Evolutionary conservation across 2,113 vertebrate species (phyloP), one percentile per base, ranked within the genome.

Genomic region (Pachypanchax playfairii): DNA sequence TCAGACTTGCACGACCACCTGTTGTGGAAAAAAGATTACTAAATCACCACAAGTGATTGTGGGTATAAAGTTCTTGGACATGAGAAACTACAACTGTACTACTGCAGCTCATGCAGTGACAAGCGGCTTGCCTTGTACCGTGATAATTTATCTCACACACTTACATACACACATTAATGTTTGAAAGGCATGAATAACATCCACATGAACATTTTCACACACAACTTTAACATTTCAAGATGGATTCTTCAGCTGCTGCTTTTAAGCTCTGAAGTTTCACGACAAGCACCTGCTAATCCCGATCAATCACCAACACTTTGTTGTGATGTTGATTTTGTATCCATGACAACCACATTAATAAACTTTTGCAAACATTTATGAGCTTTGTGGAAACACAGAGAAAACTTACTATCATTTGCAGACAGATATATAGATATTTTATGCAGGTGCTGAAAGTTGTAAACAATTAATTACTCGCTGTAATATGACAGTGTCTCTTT

Each of bases 21-120:
- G 74, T 49, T 75, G 59, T 72, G 59, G 59, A 50, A 62, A 50
- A 67, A 54, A 49, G 24, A 65, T 64, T 55, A 42, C 77, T 62
- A 54, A 51, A 83, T 65, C 52, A 69, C 25, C 52, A 22, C 22
- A 52, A 24, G 42, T 65, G 56, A 57, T 44, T 78, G 33, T 35
- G 56, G 78, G 57, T 71, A 43, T 65, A 38, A 14, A 39, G 53
- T 53, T 58, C 73, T 47, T 13, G 22, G 46, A 43, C 38, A 44
- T 73, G 75, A 76, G 56, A 73, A 76, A 60, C 41, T 72, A 49
- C 55, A 50, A 59, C 55, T 65, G 66, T 59, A 15, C 52, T 21
- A n/a, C 38, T 72, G 53, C 66, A 73, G 39, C 24, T 62, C 47
- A 24, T 54, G 41, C n/a, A n/a, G 33, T 58, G 63, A 74, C 62